These are phyloP conservation scores for Platycheirus albimanus DNA, from an alignment of 2,888 invertebrate species.

Conservation along the genomic window DNA sequence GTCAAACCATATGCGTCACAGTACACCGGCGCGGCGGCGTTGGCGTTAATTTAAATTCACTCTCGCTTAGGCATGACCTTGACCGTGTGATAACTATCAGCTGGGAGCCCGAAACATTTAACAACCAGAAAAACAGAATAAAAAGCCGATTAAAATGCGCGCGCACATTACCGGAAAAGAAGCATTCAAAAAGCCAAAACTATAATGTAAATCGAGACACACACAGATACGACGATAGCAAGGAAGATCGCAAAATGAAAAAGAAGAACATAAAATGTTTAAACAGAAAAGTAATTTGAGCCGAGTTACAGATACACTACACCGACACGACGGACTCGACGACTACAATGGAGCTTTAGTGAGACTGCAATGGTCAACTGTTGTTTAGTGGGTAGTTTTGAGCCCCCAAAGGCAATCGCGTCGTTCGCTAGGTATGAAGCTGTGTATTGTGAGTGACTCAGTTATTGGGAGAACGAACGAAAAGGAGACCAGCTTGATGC, in stretches of 20 bases:
- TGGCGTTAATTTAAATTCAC: constrained; percentile 54
- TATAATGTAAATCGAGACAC: constrained; percentile 5
- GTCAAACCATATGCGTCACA: constrained; percentile 8
- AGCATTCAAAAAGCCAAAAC: constrained; percentile 25
- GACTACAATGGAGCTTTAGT: constrained; percentile 61
- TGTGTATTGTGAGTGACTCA: constrained; percentile 41
- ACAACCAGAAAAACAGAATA: neutral
- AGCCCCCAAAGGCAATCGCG: constrained; percentile 23
- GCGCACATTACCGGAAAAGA: constrained; percentile 53
- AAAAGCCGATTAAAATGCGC: constrained; percentile 41
- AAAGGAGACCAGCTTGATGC: neutral
- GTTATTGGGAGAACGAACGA: constrained; percentile 18
- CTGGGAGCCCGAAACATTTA: constrained; percentile 5
- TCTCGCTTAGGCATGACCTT: constrained; percentile 54
- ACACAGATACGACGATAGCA: neutral
- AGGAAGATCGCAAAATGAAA: constrained; percentile 40
- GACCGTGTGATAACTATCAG: constrained; percentile 54
- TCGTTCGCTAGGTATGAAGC: constrained; percentile 27
- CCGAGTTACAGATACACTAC: constrained; percentile 56
- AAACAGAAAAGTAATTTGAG: constrained; percentile 14
- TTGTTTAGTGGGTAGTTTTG: constrained; percentile 45
- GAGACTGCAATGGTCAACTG: constrained; percentile 62
- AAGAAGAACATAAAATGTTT: constrained; percentile 12
- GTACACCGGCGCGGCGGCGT: too few relatives aligned
- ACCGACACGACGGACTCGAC: too few relatives aligned